Conservation (phyloP, 2,888 invertebrate genomes). For the Brachypalpus laphriformis region DNA sequence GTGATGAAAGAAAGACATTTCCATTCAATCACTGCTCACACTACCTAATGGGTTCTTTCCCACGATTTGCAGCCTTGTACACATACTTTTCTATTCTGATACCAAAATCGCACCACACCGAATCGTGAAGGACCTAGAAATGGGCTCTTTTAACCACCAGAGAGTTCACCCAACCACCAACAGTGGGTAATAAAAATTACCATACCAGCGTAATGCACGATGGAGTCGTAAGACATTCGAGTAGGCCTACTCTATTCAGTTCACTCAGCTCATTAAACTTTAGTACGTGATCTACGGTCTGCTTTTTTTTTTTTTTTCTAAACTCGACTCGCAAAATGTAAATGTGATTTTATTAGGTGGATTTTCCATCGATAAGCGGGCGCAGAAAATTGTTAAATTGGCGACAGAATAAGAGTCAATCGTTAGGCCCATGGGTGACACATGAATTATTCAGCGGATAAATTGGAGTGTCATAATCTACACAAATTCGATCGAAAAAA, state of each 20-base stretch:
- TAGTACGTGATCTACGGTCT: slow-evolving; percentile 38
- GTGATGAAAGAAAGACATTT: not conserved
- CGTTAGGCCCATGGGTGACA: not conserved
- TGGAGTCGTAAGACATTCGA: not conserved
- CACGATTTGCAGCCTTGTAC: slow-evolving; percentile 27
- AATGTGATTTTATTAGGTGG: slow-evolving; percentile 19
- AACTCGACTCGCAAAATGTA: not conserved
- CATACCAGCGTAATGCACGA: slow-evolving; percentile 9
- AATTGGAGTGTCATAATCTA: not conserved
- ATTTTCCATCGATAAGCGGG: not conserved
- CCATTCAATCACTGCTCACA: slow-evolving; percentile 27
- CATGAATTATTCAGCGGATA: slow-evolving; percentile 48
- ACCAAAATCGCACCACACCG: slow-evolving; percentile 51
- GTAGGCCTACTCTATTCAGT: not conserved
- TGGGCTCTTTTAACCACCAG: slow-evolving; percentile 22
- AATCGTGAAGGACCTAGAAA: slow-evolving; percentile 72
- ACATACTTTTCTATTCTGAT: slow-evolving; percentile 18
- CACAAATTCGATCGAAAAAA: not conserved
- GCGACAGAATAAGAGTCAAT: slow-evolving; percentile 11
- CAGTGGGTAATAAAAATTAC: slow-evolving; percentile 25
- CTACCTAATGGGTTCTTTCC: slow-evolving; percentile 49
- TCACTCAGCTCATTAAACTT: slow-evolving; percentile 22
- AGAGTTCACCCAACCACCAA: slow-evolving; percentile 18
- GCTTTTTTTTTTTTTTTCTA: not conserved
- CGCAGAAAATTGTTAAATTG: slow-evolving; percentile 20